These are phyloP conservation scores for Cephus rjabovi DNA, from an alignment of 2,888 invertebrate genomes.

Conservation along the genomic window DNA sequence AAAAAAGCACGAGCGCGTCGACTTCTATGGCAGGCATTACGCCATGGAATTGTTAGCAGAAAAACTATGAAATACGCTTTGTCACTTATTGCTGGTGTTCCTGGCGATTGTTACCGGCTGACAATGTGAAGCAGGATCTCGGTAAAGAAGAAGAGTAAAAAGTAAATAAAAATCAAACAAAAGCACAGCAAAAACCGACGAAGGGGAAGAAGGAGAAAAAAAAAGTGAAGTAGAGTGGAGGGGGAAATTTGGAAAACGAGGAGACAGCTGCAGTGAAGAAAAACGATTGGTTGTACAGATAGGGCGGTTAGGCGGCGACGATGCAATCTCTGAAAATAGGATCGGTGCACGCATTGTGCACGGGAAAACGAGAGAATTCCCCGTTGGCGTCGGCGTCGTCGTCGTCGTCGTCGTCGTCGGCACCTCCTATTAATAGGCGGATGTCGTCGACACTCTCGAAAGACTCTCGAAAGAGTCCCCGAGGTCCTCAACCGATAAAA, in stretches of 20 bases:
- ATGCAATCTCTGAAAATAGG: conserved; percentile 62
- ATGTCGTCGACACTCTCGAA: background rate
- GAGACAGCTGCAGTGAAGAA: conserved; percentile 12
- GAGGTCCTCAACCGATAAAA: background rate
- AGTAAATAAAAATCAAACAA: conserved; percentile 15
- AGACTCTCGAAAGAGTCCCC: background rate
- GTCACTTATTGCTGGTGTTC: background rate
- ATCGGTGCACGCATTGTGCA: conserved; percentile 40
- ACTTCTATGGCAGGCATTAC: background rate
- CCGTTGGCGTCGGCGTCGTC: background rate
- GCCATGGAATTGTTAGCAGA: background rate
- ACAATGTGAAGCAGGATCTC: background rate
- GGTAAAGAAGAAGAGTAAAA: background rate
- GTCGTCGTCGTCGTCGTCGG: background rate
- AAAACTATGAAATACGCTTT: background rate
- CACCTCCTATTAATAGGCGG: background rate
- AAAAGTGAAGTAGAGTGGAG: background rate
- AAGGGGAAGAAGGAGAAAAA: background rate
- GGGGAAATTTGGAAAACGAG: conserved; percentile 3
- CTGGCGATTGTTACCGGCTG: background rate
- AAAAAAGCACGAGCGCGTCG: background rate
- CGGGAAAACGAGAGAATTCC: background rate
- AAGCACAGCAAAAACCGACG: background rate
- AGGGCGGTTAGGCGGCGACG: conserved; percentile 44
- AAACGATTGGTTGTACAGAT: conserved; percentile 48